Evolutionary conservation across 2,797 vertebrate species (phyloP), one percentile per base, ranked within the genome.

Genomic region (Sebastes nivosus): DNA sequence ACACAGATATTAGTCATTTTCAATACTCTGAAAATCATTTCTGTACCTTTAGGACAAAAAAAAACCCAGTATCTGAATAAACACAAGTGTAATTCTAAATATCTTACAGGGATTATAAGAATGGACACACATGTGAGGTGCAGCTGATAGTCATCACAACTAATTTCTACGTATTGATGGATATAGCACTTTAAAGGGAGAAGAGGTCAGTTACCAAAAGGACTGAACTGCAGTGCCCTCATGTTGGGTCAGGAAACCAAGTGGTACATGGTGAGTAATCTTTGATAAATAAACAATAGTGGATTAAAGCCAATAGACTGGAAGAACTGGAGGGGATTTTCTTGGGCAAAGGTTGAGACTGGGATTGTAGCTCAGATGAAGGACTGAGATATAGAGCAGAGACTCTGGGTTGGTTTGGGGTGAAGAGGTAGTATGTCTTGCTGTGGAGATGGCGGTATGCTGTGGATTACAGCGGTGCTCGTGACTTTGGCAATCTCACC

Each of bases 391-490:
- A 67, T 75, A 69, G 46, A 50, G 18, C 59, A 1, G 9, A 7
- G 68, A 77, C 29, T 50, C 32, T 34, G 52, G 55, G 52, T 57
- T 70, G 61, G 55, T 38, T 57, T 25, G 50, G 16, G 42, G 32
- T 72, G 67, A 86, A 52, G 72, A 78, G 69, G 63, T 29, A 29
- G 61, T 52, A 52, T 60, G 66, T 79, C 66, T 64, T 72, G 60
- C 74, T 84, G 85, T 25, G 61, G 80, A 83, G 78, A 73, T 72
- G 71, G 60, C 3, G 59, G 77, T 88, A 70, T 80, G 77, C 58
- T 80, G 72, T 87, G 89, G 92, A 93, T 92, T 91, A 93, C 77
- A 88, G 88, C 76, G 88, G 86, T 3, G 60, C 81, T 86, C 30
- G 64, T 90, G 82, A 91, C 82, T 89, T 52, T 12, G 4, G 73